Percentiles rank a stretch among this genome's conserved stretches.
phyloP scores from a whole-genome alignment of 2,888 invertebrate genomes.

The Protophormia terraenovae region DNA sequence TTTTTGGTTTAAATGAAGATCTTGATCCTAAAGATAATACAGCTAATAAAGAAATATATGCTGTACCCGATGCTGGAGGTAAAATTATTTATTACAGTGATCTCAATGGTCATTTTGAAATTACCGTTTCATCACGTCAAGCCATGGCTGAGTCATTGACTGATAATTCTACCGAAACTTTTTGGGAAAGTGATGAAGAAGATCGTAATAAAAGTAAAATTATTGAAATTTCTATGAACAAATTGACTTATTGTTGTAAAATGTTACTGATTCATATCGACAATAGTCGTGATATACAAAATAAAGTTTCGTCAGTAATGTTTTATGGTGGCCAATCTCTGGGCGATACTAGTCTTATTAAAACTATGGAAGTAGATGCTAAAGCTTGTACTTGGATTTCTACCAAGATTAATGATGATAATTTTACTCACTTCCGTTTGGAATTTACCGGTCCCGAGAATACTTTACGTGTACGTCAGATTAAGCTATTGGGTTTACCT shows the following conservation, averaged over 20 bases:
- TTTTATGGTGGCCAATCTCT: conserved; percentile 91
- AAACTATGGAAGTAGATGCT: conserved; percentile 92
- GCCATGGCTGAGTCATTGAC: conserved; percentile 96
- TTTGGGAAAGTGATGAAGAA: conserved; percentile 99
- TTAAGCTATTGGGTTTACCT: conserved; percentile 86
- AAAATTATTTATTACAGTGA: conserved; percentile 78
- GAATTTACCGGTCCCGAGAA: conserved; percentile 96
- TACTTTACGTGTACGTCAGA: conserved; percentile 93
- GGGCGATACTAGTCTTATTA: conserved; percentile 91
- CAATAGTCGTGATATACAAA: conserved; percentile 96
- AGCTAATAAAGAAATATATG: conserved; percentile 71
- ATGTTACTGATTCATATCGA: conserved; percentile 93
- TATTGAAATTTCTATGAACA: conserved; percentile 87
- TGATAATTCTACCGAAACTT: conserved; percentile 97
- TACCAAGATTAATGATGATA: conserved; percentile 87
- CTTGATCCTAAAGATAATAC: conserved; percentile 60
- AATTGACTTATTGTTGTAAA: conserved; percentile 81
- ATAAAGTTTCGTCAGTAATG: conserved; percentile 92
- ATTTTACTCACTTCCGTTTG: conserved; percentile 86
- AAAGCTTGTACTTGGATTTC: conserved; percentile 95
- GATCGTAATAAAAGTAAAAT: conserved; percentile 96
- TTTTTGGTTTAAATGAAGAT: conserved; percentile 75
- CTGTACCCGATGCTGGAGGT: conserved; percentile 75
- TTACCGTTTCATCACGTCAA: conserved; percentile 93
- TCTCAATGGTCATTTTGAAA: conserved; percentile 80